These are phyloP conservation scores for Eudyptes chrysolophus DNA, from an alignment of 2,113 vertebrate species.

Conservation along the genomic window DNA sequence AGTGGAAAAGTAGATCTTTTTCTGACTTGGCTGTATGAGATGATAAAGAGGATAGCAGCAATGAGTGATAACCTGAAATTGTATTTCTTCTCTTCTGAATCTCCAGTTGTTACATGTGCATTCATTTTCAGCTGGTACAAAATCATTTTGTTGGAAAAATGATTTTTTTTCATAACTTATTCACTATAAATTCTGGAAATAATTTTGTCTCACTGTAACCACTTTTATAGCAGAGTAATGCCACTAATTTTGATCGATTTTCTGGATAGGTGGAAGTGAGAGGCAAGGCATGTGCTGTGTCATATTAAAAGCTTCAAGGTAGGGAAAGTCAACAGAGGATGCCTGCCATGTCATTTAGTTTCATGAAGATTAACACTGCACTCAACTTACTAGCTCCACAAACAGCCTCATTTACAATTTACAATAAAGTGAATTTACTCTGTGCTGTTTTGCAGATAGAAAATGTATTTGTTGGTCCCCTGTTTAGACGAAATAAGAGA, in stretches of 20 bases:
- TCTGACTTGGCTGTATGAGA: background rate
- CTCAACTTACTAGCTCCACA: background rate
- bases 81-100: background rate
- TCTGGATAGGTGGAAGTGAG: background rate
- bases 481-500: background rate
- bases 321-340: background rate
- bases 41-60: background rate
- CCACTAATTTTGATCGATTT: background rate
- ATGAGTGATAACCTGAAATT: background rate
- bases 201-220: background rate
- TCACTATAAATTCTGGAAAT: background rate
- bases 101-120: background rate
- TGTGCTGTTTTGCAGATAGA: background rate
- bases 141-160: background rate
- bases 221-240: background rate
- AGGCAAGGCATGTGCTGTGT: background rate
- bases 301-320: background rate
- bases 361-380: background rate
- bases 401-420: background rate
- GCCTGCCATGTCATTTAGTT: background rate
- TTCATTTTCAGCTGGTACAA: background rate
- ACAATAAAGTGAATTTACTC: background rate
- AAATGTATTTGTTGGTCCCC: background rate
- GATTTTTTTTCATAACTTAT: background rate
- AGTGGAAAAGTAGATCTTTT: background rate